These are phyloP conservation scores for Remorina albescens DNA, from an alignment of 2,797 vertebrate genomes.

Conservation along the genomic window DNA sequence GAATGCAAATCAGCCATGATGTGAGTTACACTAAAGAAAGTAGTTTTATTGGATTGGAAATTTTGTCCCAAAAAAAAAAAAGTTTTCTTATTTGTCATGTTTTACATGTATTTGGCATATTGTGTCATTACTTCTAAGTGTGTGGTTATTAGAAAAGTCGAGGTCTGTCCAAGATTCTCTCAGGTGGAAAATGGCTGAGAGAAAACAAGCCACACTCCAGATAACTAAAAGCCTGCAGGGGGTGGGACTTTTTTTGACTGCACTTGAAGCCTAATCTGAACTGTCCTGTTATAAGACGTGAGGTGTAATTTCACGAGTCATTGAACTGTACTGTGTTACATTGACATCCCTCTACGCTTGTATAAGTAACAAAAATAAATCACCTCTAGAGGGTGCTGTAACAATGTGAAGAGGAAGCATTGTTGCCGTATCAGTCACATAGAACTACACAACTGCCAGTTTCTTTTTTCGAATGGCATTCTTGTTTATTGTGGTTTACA, in stretches of 20 bases:
- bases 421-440: neutral
- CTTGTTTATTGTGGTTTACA: neutral
- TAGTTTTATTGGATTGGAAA: slow-evolving; percentile 7
- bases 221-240: slow-evolving; percentile 21
- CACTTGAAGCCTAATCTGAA: slow-evolving; percentile 48
- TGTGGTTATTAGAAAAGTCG: slow-evolving; percentile 23
- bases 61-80: slow-evolving; percentile 8
- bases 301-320: slow-evolving; percentile 72
- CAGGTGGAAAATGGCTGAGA: slow-evolving; percentile 45
- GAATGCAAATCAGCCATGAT: slow-evolving; percentile 13
- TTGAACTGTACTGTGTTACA: slow-evolving; percentile 53
- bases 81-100: slow-evolving; percentile 26
- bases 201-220: slow-evolving; percentile 24
- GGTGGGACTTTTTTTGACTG: slow-evolving; percentile 19
- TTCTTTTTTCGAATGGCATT: neutral
- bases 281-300: slow-evolving; percentile 45
- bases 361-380: slow-evolving; percentile 22
- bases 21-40: slow-evolving; percentile 26
- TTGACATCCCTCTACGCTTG: slow-evolving; percentile 36
- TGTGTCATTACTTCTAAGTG: slow-evolving; percentile 19
- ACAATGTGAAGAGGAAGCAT: neutral
- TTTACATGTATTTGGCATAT: slow-evolving; percentile 18
- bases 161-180: slow-evolving; percentile 29
- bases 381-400: slow-evolving; percentile 66
- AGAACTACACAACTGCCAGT: neutral